These are phyloP conservation scores for Lontra canadensis DNA, from an alignment of 2,113 vertebrate species.

Conservation along the genomic window DNA sequence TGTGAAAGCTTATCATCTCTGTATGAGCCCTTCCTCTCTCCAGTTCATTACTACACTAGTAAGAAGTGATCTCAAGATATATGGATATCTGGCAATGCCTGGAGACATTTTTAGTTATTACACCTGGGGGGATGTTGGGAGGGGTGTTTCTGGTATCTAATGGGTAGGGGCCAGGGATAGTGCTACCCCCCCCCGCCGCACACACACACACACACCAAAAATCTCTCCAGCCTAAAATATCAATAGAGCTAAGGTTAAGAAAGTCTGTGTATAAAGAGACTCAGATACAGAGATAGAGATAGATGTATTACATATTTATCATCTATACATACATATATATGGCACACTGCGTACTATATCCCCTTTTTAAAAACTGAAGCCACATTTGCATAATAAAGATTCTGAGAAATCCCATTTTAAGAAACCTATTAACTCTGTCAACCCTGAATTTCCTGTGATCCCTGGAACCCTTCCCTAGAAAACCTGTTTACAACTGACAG, in stretches of 20 bases:
- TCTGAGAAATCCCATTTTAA: not conserved
- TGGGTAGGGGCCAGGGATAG: not conserved
- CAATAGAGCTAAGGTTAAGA: not conserved
- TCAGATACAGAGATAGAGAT: not conserved
- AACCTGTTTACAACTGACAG: not conserved
- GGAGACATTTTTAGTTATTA: not conserved
- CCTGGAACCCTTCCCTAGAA: not conserved
- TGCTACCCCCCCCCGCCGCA: fast-evolving
- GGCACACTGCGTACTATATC: not conserved
- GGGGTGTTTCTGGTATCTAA: not conserved
- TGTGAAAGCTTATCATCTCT: not conserved
- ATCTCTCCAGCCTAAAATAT: not conserved
- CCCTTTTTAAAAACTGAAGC: not conserved
- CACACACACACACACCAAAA: too few relatives aligned
- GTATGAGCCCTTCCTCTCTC: not conserved
- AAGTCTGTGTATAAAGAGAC: not conserved
- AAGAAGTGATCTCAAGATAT: not conserved
- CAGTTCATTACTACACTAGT: not conserved
- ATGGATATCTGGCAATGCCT: not conserved
- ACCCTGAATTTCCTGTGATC: not conserved
- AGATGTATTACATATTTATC: not conserved
- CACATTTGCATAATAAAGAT: not conserved
- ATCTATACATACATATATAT: not conserved
- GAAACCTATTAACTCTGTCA: not conserved
- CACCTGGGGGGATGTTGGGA: not conserved